Conservation (phyloP, 2,888 invertebrate species). For the Hyles lineata region DNA sequence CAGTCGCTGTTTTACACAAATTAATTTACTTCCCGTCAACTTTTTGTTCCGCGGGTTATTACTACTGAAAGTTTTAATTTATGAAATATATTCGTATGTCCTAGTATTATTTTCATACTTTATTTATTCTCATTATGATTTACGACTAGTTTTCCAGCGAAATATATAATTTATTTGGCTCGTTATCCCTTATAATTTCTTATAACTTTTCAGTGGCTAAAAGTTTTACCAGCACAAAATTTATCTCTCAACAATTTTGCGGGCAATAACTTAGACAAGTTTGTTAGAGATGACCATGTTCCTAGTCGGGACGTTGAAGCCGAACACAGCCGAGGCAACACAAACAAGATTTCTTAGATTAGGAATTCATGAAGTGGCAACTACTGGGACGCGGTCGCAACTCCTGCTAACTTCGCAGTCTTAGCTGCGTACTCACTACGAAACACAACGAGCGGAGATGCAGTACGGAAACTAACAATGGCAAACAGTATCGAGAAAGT, state of each 20-base stretch:
- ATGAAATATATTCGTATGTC: background rate
- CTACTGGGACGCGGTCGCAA: slow-evolving; percentile 26
- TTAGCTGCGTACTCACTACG: slow-evolving; percentile 12
- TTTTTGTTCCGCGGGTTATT: background rate
- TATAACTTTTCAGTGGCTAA: no score
- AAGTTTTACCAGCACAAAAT: no score
- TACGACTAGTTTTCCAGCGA: no score
- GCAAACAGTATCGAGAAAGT: background rate
- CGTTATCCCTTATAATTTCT: no score
- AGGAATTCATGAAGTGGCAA: slow-evolving; percentile 28
- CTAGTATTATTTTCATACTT: background rate
- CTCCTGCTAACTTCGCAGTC: slow-evolving; percentile 14
- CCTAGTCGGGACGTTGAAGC: background rate
- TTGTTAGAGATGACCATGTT: background rate
- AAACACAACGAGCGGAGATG: background rate
- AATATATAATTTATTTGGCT: no score
- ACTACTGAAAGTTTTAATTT: background rate
- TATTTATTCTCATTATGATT: no score
- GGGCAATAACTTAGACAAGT: background rate
- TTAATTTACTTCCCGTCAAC: slow-evolving; percentile 15
- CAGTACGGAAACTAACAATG: slow-evolving; percentile 1
- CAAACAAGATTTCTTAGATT: slow-evolving; percentile 26
- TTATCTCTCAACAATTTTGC: background rate
- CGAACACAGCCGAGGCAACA: background rate
- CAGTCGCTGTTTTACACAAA: slow-evolving; percentile 1